Evolutionary conservation across 2,797 vertebrate genomes (phyloP), one percentile per base, ranked within the genome.

Genomic region (Spatula versicolor): DNA sequence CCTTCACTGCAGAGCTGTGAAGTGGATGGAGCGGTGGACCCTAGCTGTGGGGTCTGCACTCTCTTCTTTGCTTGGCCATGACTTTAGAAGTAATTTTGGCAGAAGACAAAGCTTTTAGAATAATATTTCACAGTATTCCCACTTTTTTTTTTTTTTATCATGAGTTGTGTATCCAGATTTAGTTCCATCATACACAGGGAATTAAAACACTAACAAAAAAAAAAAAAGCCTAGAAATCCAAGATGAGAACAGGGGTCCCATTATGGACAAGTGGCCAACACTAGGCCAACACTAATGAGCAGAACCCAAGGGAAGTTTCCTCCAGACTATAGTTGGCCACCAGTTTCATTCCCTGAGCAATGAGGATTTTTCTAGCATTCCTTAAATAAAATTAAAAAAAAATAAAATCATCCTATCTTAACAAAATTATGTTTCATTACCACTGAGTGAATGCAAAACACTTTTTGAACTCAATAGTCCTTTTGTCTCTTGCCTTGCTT

Each of bases 401-500:
- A 25, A 50, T 77, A 87, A 15, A 4, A 74, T 30, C 35, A 63
- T 6, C 5, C 8, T 26, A 6, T 33, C 37, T 46, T 67, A 30
- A 69, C 18, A 83, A 82, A 85, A 72, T 54, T 26, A 8, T 73
- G 37, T 26, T 85, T 76, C 18, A 23, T 73, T 69, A 59, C 22
- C 0, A 0, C 23, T 52, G 18, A 83, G 3, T 35, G 21, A 84
- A 85, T 23, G 2, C 17, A 13, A 83, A 82, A 22, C 20, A 7
- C 18, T 72, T 72, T 73, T 30, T 45, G 23, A 69, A 69, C 9
- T 86, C 54, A 17, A 15, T 8, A 37, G 11, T 75, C n/a, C 13
- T 66, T 68, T 39, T 13, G 39, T 13, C 39, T 39, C 39, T 39
- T 13, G 3, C 39, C 13, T 39, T 39, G 14, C 39, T 39, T 39